Percentiles rank a stretch among this genome's conserved stretches.
These are phyloP conservation scores for Premnoplex brunnescens DNA, from an alignment of 2,797 vertebrate genomes.

Conservation along the genomic window DNA sequence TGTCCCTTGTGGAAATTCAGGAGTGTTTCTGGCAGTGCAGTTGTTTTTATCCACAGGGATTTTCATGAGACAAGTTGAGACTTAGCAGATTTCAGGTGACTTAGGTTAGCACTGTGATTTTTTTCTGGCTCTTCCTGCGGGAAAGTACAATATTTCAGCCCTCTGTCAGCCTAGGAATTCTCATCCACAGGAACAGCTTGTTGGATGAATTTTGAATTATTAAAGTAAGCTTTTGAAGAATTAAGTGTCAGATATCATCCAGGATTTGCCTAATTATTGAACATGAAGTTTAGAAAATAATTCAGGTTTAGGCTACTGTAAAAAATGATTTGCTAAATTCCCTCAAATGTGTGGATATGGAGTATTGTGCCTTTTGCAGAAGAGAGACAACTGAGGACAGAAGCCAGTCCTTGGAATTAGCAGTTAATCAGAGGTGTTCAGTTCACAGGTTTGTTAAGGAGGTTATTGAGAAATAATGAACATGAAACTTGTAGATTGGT, in stretches of 20 bases:
- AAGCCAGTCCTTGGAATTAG: not conserved
- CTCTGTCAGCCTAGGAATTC: not conserved
- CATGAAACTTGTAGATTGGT: not conserved
- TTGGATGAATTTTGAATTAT: not conserved
- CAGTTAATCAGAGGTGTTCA: not conserved
- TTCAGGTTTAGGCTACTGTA: not conserved
- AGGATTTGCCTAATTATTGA: not conserved
- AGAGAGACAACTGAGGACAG: not conserved
- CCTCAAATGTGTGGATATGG: not conserved
- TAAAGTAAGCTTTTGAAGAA: not conserved
- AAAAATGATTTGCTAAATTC: not conserved
- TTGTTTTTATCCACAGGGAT: not conserved
- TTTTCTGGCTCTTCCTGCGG: not conserved
- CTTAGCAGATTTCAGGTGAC: not conserved
- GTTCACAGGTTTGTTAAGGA: not conserved
- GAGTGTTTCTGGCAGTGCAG: not conserved
- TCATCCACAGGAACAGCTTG: not conserved
- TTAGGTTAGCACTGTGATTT: not conserved
- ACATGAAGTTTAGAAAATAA: not conserved
- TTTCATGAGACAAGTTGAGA: not conserved
- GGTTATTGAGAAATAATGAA: not conserved
- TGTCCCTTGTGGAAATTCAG: not conserved
- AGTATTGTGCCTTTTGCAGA: not conserved
- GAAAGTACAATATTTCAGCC: not conserved
- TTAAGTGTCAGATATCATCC: not conserved